Percentiles rank a stretch among this genome's conserved stretches.
phyloP scores from a whole-genome alignment of 2,888 invertebrate species.

The Acholoe squamosa region DNA sequence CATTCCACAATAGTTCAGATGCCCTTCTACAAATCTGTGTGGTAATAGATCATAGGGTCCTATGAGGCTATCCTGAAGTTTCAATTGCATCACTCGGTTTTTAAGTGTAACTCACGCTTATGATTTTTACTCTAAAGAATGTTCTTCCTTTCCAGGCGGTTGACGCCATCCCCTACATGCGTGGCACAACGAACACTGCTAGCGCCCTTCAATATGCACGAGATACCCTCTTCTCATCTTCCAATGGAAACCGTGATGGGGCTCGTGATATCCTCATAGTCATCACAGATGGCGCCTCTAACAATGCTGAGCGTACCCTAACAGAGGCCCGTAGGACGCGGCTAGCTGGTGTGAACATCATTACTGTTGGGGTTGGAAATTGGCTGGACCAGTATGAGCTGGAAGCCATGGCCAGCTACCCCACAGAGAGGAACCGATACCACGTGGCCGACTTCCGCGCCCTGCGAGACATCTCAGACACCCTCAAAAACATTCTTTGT shows the following conservation, averaged over 20 bases:
- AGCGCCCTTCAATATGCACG: slow-evolving; percentile 52
- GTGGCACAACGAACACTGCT: slow-evolving; percentile 65
- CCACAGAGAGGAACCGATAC: slow-evolving; percentile 60
- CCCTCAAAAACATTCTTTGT: slow-evolving; percentile 60
- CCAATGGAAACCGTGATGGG: slow-evolving; percentile 30
- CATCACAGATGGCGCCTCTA: slow-evolving; percentile 62
- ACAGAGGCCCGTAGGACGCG: slow-evolving; percentile 46
- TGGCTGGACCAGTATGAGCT: slow-evolving; percentile 66
- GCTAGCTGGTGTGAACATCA: slow-evolving; percentile 63
- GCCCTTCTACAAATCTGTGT: no score
- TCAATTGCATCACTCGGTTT: no score
- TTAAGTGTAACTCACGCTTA: no score
- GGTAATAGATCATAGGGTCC: no score
- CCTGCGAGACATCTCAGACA: not conserved
- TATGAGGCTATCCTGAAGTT: no score
- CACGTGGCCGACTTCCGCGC: slow-evolving; percentile 31
- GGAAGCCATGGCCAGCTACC: slow-evolving; percentile 65
- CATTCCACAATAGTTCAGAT: no score
- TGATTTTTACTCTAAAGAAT: no score
- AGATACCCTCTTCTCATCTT: not conserved
- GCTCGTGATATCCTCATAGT: slow-evolving; percentile 45
- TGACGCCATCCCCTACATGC: slow-evolving; percentile 52
- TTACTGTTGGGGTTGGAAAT: slow-evolving; percentile 63
- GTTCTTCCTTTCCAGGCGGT: not conserved
- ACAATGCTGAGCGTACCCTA: slow-evolving; percentile 52